Evolutionary conservation across 2,113 vertebrate genomes (phyloP).

Genomic region (Anoplopoma fimbria): DNA sequence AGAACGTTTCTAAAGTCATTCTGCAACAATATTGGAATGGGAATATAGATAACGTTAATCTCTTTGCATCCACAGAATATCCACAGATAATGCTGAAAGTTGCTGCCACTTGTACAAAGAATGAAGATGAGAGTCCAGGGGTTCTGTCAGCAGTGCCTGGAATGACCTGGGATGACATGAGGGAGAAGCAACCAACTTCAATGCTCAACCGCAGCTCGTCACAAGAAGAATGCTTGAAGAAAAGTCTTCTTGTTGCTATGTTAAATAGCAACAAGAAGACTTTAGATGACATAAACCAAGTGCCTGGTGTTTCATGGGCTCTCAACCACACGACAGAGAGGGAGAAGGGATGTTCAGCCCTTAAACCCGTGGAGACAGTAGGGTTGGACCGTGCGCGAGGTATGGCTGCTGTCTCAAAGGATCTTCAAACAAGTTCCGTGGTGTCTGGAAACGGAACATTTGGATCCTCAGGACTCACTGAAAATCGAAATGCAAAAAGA

Average conservation of each 20-base stretch:
- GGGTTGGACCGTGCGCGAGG: neutral
- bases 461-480: neutral
- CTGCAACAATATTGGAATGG: constrained; percentile 41
- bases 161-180: neutral
- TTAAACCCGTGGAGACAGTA: neutral
- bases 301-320: neutral
- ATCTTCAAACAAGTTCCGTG: neutral
- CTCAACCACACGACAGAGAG: neutral
- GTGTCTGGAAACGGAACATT: neutral
- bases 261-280: constrained; percentile 17
- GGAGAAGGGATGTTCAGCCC: neutral
- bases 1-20: constrained; percentile 27
- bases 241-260: neutral
- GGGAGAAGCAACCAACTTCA: neutral
- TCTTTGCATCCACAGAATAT: constrained; percentile 60
- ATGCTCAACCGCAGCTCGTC: neutral
- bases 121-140: constrained; percentile 20
- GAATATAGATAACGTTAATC: constrained; percentile 33
- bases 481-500: neutral
- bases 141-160: neutral
- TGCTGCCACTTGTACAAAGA: constrained; percentile 11
- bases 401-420: neutral
- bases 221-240: neutral
- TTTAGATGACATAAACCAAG: constrained; percentile 1
- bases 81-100: neutral